Base-by-base conservation (phyloP, 1,140 invertebrate genomes). In the Trichonephila inaurata region DNA sequence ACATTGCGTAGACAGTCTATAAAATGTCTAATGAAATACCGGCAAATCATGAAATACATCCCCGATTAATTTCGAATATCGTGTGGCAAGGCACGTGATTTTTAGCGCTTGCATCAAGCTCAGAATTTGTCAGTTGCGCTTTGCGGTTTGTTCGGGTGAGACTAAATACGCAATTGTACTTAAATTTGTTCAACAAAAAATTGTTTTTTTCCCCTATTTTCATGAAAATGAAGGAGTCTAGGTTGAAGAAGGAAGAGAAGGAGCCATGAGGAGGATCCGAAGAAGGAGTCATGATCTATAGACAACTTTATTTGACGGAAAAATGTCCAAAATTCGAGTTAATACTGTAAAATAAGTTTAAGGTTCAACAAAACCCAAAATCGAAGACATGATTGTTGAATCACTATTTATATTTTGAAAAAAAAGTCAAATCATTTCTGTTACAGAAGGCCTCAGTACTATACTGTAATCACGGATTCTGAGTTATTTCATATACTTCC, bases 321-420 rank as follows among this genome's bases (percentile, higher is more conserved):
- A 86, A 86, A n/a, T 61, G 83, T 28, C 19, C 21, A 86, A 61
- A 86, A 61, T 86, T 24, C 3, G 1, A 85, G 44, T 85, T 58
- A 85, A 85, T 51, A 51, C 51, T 85, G 7, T 0, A 61, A 61
- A 61, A 86, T 61, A 4, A 4, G 24, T 19, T 10, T 60, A 28
- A 1, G 28, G 0, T 28, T 61, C 24, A 14, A 19, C 5, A 6
- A 7, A 21, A 64, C 0, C 62, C 5, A 64, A 6, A 14, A 4
- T 12, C 83, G 12, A 83, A 51, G 44, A 83, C 51, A 8, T 51
- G 18, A 16, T 51, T 83, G 40, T 0, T 83, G 33, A 51, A 51
- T 83, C 1, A 1, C 21, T 51, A n/a, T n/a, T n/a, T n/a, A n/a
- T n/a, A n/a, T n/a, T n/a, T 21, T 1, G 81, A 19, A 83, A 83